Evolutionary conservation across 2,888 invertebrate species (phyloP).

Genomic region (Graphium colonna): DNA sequence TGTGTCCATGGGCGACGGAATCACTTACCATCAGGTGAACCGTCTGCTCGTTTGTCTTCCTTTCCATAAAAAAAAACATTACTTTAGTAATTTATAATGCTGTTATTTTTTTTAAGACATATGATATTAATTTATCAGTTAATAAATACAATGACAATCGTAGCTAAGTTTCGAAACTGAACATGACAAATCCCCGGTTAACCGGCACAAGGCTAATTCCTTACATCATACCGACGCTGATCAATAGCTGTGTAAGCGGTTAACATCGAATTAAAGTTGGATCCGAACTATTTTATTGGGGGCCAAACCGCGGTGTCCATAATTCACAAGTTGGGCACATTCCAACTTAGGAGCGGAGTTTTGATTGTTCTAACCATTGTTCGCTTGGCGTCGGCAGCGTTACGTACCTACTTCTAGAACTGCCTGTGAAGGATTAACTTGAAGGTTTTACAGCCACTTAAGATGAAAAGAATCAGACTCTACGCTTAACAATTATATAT

Average conservation of each 20-base stretch:
- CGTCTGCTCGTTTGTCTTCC: too few relatives aligned
- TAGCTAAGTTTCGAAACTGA: too few relatives aligned
- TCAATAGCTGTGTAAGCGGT: neutral
- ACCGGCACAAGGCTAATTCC: too few relatives aligned
- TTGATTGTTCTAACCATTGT: slow-evolving; percentile 28
- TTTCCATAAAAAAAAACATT: too few relatives aligned
- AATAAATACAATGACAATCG: too few relatives aligned
- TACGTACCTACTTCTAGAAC: slow-evolving; percentile 8
- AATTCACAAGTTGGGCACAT: slow-evolving; percentile 30
- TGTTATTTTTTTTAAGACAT: neutral
- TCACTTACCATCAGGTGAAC: too few relatives aligned
- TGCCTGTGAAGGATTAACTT: slow-evolving; percentile 16
- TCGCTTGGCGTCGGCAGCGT: slow-evolving; percentile 11
- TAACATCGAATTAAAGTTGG: slow-evolving; percentile 20
- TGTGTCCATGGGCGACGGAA: too few relatives aligned
- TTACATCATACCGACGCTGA: too few relatives aligned
- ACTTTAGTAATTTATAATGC: too few relatives aligned
- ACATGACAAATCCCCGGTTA: too few relatives aligned
- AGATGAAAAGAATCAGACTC: slow-evolving; percentile 7
- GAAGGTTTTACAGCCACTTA: too few relatives aligned
- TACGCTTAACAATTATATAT: too few relatives aligned
- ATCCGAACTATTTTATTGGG: slow-evolving; percentile 30
- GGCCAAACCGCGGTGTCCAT: slow-evolving; percentile 25
- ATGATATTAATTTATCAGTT: slow-evolving; percentile 5
- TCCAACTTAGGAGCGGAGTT: slow-evolving; percentile 26